Base-by-base conservation (phyloP, 2,797 vertebrate genomes). In the Tenualosa thibaudeaui region DNA sequence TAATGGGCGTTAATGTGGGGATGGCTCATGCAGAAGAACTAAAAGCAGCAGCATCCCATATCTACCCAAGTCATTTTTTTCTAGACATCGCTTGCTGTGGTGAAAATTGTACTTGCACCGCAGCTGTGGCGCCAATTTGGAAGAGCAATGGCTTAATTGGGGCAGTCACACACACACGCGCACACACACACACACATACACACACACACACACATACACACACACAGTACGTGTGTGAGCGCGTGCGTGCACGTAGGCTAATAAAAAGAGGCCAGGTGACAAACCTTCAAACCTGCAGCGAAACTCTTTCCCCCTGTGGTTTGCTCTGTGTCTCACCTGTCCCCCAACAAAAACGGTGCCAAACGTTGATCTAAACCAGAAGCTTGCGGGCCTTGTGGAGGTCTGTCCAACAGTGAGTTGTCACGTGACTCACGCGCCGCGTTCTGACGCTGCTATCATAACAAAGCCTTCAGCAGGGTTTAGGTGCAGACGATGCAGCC, bases 121-220 rank as follows among this genome's bases (percentile, higher is more conserved):
- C 54, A 56, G 54, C 54, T 56, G 54, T 22, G 62, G 6, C 0
- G 68, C 26, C 68, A 71, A 37, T 71, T 46, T 78, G 71, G 17
- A 78, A 22, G 37, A 17, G 40, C 9, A 78, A 78, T 78, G 71
- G 71, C 71, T 78, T 78, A 78, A 78, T 78, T 78, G 71, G 71
- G 71, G 31, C 40, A 46, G 40, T 3, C 15, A 68, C 31, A 71
- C 13, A 68, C 31, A 71, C 4, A 78, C 17, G 43, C 40, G 22
- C 71, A 22, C 15, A 71, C 31, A 71, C 13, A 78, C 54, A 56
- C 54, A 68, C 31, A 71, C 4, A 78, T 17, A 75, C 40, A 46
- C 71, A 22, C 15, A 71, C 31, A 71, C 13, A 78, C 54, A 56
- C 54, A 56, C 54, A 68, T 24, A 68, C 24, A 71, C 15, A 31